Conservation (phyloP, 1,140 invertebrate species). For the Eriosoma lanigerum region DNA sequence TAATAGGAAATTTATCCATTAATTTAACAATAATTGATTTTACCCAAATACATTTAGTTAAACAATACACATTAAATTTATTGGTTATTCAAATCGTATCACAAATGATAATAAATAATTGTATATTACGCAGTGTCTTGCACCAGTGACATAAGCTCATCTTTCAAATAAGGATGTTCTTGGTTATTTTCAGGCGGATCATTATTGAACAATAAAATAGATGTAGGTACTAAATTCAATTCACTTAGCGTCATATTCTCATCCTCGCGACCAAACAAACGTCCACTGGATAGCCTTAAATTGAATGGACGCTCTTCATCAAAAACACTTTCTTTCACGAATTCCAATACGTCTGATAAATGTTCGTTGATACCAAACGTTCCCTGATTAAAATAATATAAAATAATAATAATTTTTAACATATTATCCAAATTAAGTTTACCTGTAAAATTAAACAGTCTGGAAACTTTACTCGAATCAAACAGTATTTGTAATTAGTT, state of each 20-base stretch:
- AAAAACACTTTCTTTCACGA: conserved; percentile 72
- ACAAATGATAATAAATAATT: conserved; percentile 12
- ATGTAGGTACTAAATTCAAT: conserved; percentile 73
- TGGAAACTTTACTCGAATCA: conserved; percentile 84
- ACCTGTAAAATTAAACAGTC: conserved; percentile 82
- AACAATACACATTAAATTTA: neutral
- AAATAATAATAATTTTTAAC: conserved; percentile 25
- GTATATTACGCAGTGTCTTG: conserved; percentile 57
- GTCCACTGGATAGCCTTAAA: conserved; percentile 67
- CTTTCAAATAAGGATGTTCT: conserved; percentile 68
- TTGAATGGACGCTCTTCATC: conserved; percentile 68
- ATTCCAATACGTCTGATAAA: conserved; percentile 69
- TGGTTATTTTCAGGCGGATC: conserved; percentile 62
- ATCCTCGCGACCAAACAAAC: conserved; percentile 65
- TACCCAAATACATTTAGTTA: conserved; percentile 12
- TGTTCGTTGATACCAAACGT: conserved; percentile 81
- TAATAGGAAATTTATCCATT: neutral
- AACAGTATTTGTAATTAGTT: conserved; percentile 78
- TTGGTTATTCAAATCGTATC: conserved; percentile 35
- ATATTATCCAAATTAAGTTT: conserved; percentile 51
- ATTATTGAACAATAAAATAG: conserved; percentile 70
- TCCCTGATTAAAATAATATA: conserved; percentile 62
- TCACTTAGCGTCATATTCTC: conserved; percentile 70
- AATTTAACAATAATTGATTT: conserved; percentile 10
- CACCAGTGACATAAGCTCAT: conserved; percentile 72